Conservation (phyloP, 2,113 vertebrate species). For the Emydura subglobosa region DNA sequence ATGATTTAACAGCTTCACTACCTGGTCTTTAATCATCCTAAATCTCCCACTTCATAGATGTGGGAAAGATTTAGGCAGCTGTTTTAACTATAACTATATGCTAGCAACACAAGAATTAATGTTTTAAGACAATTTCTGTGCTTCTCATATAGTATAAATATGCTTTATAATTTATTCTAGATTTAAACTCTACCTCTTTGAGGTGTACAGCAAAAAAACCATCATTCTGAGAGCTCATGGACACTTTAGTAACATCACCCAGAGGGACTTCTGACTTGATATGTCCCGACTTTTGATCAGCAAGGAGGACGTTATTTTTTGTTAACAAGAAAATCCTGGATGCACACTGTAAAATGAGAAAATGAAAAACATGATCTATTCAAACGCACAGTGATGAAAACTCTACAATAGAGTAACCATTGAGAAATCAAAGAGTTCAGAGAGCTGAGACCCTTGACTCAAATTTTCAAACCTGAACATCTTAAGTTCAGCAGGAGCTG, state of each 20-base stretch:
- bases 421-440: background rate
- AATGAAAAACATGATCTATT: background rate
- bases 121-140: background rate
- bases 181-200: conserved; percentile 86
- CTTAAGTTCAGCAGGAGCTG: background rate
- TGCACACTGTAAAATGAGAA: conserved; percentile 75
- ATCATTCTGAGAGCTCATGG: conserved; percentile 94
- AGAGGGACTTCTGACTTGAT: conserved; percentile 94
- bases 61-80: background rate
- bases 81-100: background rate
- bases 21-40: background rate
- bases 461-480: background rate
- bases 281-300: conserved; percentile 96
- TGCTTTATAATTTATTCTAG: background rate
- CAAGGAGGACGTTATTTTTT: conserved; percentile 93
- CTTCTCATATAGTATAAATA: background rate
- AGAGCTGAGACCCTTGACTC: background rate
- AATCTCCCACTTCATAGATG: background rate
- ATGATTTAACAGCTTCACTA: background rate
- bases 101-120: background rate
- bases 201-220: conserved; percentile 96
- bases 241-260: conserved; percentile 92
- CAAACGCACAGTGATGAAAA: background rate
- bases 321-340: conserved; percentile 95
- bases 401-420: background rate